Evolutionary conservation across 2,113 vertebrate species (phyloP).

Genomic region (Salvelinus sp.): DNA sequence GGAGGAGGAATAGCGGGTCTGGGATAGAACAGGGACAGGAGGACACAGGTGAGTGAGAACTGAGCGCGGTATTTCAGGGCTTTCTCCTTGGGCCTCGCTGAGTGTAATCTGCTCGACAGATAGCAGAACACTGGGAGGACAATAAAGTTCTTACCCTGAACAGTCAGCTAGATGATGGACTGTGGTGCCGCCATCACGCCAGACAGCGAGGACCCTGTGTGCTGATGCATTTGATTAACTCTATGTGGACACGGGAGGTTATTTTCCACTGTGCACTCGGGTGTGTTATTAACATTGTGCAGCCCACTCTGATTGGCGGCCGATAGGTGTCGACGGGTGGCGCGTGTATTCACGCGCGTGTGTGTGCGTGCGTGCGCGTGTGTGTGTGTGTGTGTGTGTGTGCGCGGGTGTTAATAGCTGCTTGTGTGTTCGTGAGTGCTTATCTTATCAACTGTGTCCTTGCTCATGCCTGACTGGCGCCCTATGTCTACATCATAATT

Average conservation of each 20-base stretch:
- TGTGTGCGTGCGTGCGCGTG: no score
- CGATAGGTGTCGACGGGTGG: neutral
- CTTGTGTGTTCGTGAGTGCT: neutral
- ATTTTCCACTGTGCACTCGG: conserved; percentile 21
- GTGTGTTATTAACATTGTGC: conserved; percentile 24
- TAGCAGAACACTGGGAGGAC: neutral
- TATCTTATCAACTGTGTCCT: neutral
- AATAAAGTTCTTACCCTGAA: conserved; percentile 21
- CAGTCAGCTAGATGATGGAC: conserved; percentile 10
- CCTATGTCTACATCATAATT: no score
- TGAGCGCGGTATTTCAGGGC: neutral
- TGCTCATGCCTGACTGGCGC: no score
- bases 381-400: neutral
- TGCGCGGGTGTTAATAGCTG: neutral
- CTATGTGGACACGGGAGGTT: conserved; percentile 11
- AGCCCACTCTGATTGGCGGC: neutral
- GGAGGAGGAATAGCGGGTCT: neutral
- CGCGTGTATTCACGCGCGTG: neutral
- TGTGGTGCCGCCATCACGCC: neutral
- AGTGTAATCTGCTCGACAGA: conserved; percentile 1
- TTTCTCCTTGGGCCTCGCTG: neutral
- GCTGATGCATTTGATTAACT: conserved; percentile 29
- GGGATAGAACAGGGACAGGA: neutral
- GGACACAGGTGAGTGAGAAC: neutral
- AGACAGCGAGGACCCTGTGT: neutral